Evolutionary conservation across 2,888 invertebrate genomes (phyloP), one percentile per base, ranked within the genome.

Genomic region (Trachelus stipa): DNA sequence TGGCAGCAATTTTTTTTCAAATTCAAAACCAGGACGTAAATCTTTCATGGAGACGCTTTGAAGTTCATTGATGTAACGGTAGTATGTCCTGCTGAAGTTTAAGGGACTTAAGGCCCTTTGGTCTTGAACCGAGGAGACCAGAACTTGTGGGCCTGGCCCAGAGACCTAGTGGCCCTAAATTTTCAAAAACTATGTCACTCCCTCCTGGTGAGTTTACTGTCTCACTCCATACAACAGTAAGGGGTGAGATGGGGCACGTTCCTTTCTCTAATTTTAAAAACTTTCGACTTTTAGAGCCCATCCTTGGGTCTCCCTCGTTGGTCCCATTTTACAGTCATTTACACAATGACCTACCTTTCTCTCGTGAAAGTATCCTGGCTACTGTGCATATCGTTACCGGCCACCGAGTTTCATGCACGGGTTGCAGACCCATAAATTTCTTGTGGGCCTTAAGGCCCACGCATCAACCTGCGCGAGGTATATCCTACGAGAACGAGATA

Each of bases 111-210:
- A 2, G 56, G 9, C 56, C 56, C 56, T 56, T 56, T 23, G 9
- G 23, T 56, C 23, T 2, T 23, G 56, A 56, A 2, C 23, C 56
- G 9, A 56, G 23, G 56, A 9, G 56, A 23, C 9, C 56, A 9
- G 9, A 23, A 9, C 56, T 23, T 2, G 23, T 23, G 56, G 56
- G 23, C 23, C 56, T 56, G 56, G 56, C 56, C 56, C 81, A 81
- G 79, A 83, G 79, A 85, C 84, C 85, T 80, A 85, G 76, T 86
- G 82, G 84, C 80, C 81, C 79, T 82, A 85, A 86, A 85, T 81
- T 85, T 83, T 78, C 74, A 35, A 82, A 84, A 86, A 85, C 76
- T 83, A 81, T 84, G 81, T 77, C 81, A 83, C 73, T 56, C 56
- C 56, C 56, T 56, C 23, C 56, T 3, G 56, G 56, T 56, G 56